Base-by-base conservation (phyloP, 1,140 invertebrate species). In the Oppia nitens region DNA sequence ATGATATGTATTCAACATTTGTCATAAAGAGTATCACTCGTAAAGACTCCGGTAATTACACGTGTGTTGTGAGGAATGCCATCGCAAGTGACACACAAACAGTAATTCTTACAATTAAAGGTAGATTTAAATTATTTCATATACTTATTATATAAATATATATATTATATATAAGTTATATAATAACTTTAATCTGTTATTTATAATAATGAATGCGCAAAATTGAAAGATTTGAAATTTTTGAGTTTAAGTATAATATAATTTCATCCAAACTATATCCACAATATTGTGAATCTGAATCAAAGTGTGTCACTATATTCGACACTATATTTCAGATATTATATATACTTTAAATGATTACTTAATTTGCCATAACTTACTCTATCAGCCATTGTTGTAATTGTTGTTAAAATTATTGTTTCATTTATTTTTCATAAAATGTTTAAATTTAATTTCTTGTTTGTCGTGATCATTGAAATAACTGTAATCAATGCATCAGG, bases 71-170 rank as follows among this genome's bases (percentile, higher is more conserved):
- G 2, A 29, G 17, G 2, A 57, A 57, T 50, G 47, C 1, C 6
- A 28, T 52, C 21, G 56, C 47, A 2, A 20, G 24, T 3, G 56
- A 49, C 20, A 28, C 17, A 1, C 56, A 57, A 45, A 28, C 45
- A 26, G 47, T 47, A 14, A 9, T 49, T 12, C 25, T 57, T 24
- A 23, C 27, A 21, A 47, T 57, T 20, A 57, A 57, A 55, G 53
- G 53, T 55, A 55, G 53, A 32, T 55, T 55, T 55, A 32, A 55
- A 21, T 54, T 54, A 47, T 47, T 47, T 56, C 48, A 21, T 52
- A 11, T 52, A n/a, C n/a, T n/a, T n/a, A n/a, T n/a, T n/a, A n/a
- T n/a, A n/a, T n/a, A n/a, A n/a, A n/a, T n/a, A n/a, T n/a, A n/a
- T n/a, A n/a, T n/a, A n/a, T n/a, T n/a, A n/a, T n/a, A n/a, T n/a